Evolutionary conservation across 1,140 invertebrate species (phyloP).

Genomic region (Camponotus pennsylvanicus): DNA sequence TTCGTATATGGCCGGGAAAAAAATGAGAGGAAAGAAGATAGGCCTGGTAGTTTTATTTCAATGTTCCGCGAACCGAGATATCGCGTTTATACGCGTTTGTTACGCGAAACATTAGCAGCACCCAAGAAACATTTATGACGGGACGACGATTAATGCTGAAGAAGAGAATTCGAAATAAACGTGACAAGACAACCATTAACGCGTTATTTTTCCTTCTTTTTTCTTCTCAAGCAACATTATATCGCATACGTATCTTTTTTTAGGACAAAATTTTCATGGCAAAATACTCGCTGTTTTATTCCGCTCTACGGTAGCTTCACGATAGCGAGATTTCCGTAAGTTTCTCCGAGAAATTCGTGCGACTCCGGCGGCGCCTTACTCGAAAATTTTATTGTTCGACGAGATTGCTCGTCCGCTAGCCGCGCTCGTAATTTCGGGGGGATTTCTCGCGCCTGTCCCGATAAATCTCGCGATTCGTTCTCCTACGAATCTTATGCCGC

Average conservation of each 20-base stretch:
- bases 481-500: conserved; percentile 40
- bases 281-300: conserved; percentile 68
- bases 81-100: conserved; percentile 38
- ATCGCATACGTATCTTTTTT: neutral
- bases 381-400: conserved; percentile 69
- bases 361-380: neutral
- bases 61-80: conserved; percentile 42
- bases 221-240: neutral
- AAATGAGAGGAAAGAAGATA: conserved; percentile 2
- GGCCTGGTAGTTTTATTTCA: conserved; percentile 56
- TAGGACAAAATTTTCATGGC: conserved; percentile 10
- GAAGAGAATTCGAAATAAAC: conserved; percentile 44
- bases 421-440: conserved; percentile 59
- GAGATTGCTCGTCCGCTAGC: conserved; percentile 64
- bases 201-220: conserved; percentile 23
- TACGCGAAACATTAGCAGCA: conserved; percentile 46
- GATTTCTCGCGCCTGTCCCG: conserved; percentile 60
- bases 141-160: conserved; percentile 48
- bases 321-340: conserved; percentile 50
- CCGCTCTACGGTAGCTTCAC: conserved; percentile 59
- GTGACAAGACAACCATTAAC: conserved; percentile 42
- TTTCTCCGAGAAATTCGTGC: conserved; percentile 66
- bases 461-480: conserved; percentile 59
- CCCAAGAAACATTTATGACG: conserved; percentile 44
- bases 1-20: conserved; percentile 61